Evolutionary conservation across 2,888 invertebrate genomes (phyloP), one percentile per base, ranked within the genome.

Genomic region (Temnothorax unifasciatus): DNA sequence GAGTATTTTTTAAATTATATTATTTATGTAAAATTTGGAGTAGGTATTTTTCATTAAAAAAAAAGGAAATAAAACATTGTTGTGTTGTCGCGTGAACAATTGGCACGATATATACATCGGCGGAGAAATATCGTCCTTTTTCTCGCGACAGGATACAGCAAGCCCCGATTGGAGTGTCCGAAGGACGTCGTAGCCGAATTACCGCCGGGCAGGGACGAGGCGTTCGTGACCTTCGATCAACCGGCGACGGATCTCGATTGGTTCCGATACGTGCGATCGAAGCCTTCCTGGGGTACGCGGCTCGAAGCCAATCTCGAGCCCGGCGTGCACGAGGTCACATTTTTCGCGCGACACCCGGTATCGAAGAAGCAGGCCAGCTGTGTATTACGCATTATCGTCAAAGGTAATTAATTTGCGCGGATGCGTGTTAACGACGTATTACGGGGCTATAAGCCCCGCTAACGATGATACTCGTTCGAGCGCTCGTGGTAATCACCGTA

Each of bases 191-290:
- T 93, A 25, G 93, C 95, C 9, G 95, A 95, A 83, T 87, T 96
- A 63, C 93, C 95, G 21, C 95, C 95, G 6, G 95, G 95, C 68
- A 93, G 95, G 86, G 94, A 94, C 85, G 94, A 95, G 79, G 95
- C 95, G 3, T 95, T 95, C 90, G 95, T 96, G 59, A 95, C 94
- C 59, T 95, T 96, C 86, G 95, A 95, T 71, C 95, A 95, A 84
- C 96, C 96, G 5, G 95, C 95, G 83, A 95, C 96, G 59, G 96
- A 96, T 92, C 95, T 96, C 63, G 95, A 96, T 92, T 96, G 95
- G 95, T 94, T 93, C 84, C 95, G 96, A 83, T 95, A 96, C 91
- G 95, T 96, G 79, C 94, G 95, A 81, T 94, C 95, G 41, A 94
- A 95, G 84, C 96, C 96, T 1, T 92, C 94, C 6, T 96, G 96